phyloP scores from a whole-genome alignment of 2,888 invertebrate genomes.

The Lypha dubia region DNA sequence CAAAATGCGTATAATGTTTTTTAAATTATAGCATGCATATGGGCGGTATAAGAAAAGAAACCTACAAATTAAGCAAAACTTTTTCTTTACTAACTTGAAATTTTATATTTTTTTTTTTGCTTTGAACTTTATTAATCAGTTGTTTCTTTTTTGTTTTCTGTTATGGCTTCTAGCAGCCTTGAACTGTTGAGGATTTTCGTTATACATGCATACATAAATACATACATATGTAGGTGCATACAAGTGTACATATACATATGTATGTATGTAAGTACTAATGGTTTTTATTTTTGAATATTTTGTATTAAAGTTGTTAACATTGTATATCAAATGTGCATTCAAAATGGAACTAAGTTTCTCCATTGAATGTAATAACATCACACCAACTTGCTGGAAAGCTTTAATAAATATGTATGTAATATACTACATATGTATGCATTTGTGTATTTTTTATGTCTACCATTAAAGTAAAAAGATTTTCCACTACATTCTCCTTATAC shows the following conservation, averaged over 20 bases:
- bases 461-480: not conserved
- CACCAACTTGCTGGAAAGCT: slow-evolving; percentile 2
- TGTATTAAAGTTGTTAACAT: not conserved
- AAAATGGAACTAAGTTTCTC: not conserved
- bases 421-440: too few relatives aligned
- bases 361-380: not conserved
- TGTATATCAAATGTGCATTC: not conserved
- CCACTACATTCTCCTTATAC: not conserved
- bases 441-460: not conserved
- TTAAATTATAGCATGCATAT: too few relatives aligned
- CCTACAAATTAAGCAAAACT: too few relatives aligned
- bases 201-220: too few relatives aligned
- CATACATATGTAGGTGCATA: too few relatives aligned
- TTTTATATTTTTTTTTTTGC: slow-evolving; percentile 21
- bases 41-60: too few relatives aligned
- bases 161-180: slow-evolving; percentile 48
- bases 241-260: too few relatives aligned
- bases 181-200: slow-evolving; percentile 42
- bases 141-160: not conserved
- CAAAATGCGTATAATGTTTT: too few relatives aligned
- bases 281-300: not conserved
- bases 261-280: not conserved
- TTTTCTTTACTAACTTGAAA: too few relatives aligned
- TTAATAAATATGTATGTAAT: not conserved
- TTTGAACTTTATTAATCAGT: slow-evolving; percentile 49